Conservation (phyloP, 1,140 invertebrate genomes). For the Holotrichia oblita region DNA sequence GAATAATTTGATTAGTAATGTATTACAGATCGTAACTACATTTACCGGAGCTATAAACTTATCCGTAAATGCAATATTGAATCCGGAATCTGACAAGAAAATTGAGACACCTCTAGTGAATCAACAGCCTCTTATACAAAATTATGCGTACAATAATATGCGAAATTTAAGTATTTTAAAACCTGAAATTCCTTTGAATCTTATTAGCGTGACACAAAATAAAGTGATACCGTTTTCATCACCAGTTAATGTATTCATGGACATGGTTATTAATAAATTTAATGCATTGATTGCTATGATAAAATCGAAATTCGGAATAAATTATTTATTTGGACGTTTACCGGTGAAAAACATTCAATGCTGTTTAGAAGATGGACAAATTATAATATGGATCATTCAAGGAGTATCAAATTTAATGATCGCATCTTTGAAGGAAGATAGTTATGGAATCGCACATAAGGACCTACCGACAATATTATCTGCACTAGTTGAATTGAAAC, state of each 20-base stretch:
- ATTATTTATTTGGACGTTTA: constrained; percentile 76
- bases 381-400: constrained; percentile 75
- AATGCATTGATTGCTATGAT: constrained; percentile 48
- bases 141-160: constrained; percentile 45
- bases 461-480: constrained; percentile 76
- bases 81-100: neutral
- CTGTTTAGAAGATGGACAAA: constrained; percentile 71
- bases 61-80: constrained; percentile 45
- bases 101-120: neutral
- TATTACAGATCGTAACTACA: constrained; percentile 67
- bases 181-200: neutral
- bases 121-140: neutral
- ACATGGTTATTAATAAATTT: constrained; percentile 45
- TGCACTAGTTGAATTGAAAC: constrained; percentile 71
- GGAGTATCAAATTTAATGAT: constrained; percentile 73
- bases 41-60: constrained; percentile 70
- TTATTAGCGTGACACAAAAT: constrained; percentile 43
- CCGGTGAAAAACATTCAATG: constrained; percentile 72
- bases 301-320: constrained; percentile 69
- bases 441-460: constrained; percentile 82
- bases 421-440: constrained; percentile 77
- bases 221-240: constrained; percentile 37
- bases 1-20: constrained; percentile 73
- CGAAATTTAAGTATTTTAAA: constrained; percentile 51
- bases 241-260: constrained; percentile 33